Percentiles rank a stretch among this genome's conserved stretches.
Conservation (phyloP, 1,140 invertebrate genomes). For the Lethrus apterus region DNA sequence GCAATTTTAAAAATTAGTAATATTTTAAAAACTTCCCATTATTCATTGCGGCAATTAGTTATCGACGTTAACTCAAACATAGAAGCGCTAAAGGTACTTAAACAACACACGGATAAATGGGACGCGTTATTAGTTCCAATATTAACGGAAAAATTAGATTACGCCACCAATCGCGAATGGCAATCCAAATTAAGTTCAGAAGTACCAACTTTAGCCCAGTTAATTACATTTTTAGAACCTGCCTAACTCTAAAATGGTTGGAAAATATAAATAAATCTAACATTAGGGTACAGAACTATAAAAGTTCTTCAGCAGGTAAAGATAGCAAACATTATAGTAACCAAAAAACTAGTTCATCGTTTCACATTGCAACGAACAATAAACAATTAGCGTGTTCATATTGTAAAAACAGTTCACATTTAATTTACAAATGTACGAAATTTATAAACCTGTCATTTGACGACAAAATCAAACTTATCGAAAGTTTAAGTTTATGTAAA, state of each 20-base stretch:
- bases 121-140: slow-evolving; percentile 14
- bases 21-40: too few species aligned
- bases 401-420: background rate
- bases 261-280: background rate
- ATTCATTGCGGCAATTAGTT: too few species aligned
- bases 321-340: background rate
- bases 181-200: slow-evolving; percentile 7
- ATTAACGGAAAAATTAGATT: slow-evolving; percentile 16
- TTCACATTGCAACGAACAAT: background rate
- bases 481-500: background rate
- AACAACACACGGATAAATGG: too few species aligned
- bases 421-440: background rate
- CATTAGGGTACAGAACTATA: background rate
- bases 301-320: background rate
- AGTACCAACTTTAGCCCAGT: background rate
- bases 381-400: background rate
- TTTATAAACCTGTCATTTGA: background rate
- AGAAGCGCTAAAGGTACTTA: too few species aligned
- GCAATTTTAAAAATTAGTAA: background rate
- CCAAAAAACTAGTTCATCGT: background rate
- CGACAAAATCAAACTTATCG: background rate
- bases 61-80: too few species aligned
- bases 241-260: background rate
- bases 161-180: slow-evolving; percentile 13
- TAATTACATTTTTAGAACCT: slow-evolving; percentile 7